Evolutionary conservation across 2,797 vertebrate genomes (phyloP), one percentile per base, ranked within the genome.

Genomic region (Myotis findleyi): DNA sequence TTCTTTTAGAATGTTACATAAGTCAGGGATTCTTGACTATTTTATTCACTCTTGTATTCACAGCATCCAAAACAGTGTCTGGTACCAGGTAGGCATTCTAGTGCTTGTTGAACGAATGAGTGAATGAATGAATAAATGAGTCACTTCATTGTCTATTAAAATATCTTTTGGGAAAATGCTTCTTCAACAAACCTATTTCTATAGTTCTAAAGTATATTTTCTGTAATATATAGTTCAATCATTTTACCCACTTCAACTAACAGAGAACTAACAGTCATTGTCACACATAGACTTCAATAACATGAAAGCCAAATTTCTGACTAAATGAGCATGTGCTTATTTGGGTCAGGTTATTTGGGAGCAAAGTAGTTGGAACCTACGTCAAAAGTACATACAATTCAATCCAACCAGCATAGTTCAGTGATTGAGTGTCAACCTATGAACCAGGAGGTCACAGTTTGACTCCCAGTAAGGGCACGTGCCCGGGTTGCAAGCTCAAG

Each of bases 181-280:
- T 91, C 27, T 69, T 91, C 81, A 85, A 62, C 20, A 7, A 86
- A n/a, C n/a, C n/a, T 57, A 49, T 36, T 92, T 96, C 49, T 87
- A 0, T 55, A 57, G 1, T 51, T 94, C 4, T n/a, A 85, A 88
- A 53, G 10, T 59, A 68, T 62, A n/a, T 93, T 76, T 91, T 83
- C 21, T 59, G 27, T 1, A 53, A 53, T 16, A 79, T 30, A 23
- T 59, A 77, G 7, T 51, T 79, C 21, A 36, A 49, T 21, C 3
- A 80, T 49, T 53, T 72, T 96, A 77, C 73, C 57, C 8, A 82
- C 20, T 79, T 92, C 41, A 85, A 38, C 20, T 64, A 62, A 62
- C 17, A 73, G 41, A 89, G n/a, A 79, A 53, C 6, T 88, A 18
- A 36, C 12, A 41, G 20, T 7, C 13, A 62, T 59, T 25, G 49